phyloP scores from a whole-genome alignment of 2,888 invertebrate species.

The Ashinkailepas kermadecensis region DNA sequence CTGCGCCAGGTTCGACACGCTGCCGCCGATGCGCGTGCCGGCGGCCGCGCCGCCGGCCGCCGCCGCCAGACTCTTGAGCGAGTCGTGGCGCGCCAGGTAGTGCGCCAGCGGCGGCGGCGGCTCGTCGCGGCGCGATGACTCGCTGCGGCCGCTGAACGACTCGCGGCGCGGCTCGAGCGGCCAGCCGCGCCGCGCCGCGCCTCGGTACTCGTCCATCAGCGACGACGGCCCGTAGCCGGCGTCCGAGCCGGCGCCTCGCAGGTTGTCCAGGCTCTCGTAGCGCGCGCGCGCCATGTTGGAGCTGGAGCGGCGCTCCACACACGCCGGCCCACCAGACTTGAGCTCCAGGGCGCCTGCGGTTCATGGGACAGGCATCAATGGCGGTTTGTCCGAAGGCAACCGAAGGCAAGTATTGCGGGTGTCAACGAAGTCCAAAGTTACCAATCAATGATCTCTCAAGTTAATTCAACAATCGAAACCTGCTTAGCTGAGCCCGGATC shows the following conservation, averaged over 20 bases:
- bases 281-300: conserved; percentile 25
- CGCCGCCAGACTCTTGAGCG: conserved; percentile 24
- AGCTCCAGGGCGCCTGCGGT: not conserved
- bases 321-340: not conserved
- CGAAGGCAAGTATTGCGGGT: no score
- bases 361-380: no score
- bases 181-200: not conserved
- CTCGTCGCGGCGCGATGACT: not conserved
- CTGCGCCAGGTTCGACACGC: conserved; percentile 33
- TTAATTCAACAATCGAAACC: no score
- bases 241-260: conserved; percentile 11
- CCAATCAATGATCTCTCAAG: no score
- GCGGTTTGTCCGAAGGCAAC: no score
- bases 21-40: conserved; percentile 32
- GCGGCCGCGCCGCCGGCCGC: not conserved
- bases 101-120: conserved; percentile 20
- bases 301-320: not conserved
- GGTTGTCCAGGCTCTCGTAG: conserved; percentile 32
- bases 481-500: no score
- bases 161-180: conserved; percentile 13
- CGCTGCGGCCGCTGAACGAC: conserved; percentile 23
- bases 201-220: conserved; percentile 6
- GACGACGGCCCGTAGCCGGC: not conserved
- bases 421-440: no score
- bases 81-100: conserved; percentile 28